A percentile compares a stretch with the other conserved stretches of the same genome.
Conservation (phyloP, 1,140 invertebrate genomes). For the Rhagoletis zephyria region DNA sequence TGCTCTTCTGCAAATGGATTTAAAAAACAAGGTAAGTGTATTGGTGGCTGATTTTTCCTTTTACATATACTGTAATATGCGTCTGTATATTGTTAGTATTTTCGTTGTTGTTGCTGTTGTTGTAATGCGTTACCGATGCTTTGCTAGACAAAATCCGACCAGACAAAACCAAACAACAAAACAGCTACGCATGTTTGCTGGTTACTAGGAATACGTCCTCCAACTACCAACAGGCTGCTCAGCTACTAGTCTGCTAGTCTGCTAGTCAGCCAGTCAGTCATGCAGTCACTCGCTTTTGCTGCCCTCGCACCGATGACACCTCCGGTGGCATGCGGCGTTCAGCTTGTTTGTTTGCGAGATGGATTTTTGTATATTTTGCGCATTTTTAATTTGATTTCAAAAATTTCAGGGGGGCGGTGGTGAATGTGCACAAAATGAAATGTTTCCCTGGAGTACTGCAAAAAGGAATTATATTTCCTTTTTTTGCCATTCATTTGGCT, state of each 20-base stretch:
- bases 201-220: conserved; percentile 7
- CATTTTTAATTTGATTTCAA: conserved; percentile 51
- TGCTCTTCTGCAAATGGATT: background rate
- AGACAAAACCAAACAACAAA: conserved; percentile 42
- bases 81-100: too few species aligned
- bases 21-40: background rate
- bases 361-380: conserved; percentile 51
- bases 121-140: background rate
- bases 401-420: background rate
- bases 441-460: conserved; percentile 45
- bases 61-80: too few species aligned
- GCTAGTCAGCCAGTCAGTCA: background rate
- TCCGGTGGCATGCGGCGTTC: conserved; percentile 18
- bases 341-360: conserved; percentile 51
- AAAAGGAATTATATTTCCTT: background rate
- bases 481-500: background rate
- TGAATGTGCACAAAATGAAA: conserved; percentile 48
- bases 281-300: conserved; percentile 10
- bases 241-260: background rate
- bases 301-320: background rate
- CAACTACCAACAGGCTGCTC: background rate
- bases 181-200: conserved; percentile 50
- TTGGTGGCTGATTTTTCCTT: background rate
- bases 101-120: background rate
- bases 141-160: conserved; percentile 22